Conservation (phyloP, 2,797 vertebrate genomes). For the Enteromius mattozi region DNA sequence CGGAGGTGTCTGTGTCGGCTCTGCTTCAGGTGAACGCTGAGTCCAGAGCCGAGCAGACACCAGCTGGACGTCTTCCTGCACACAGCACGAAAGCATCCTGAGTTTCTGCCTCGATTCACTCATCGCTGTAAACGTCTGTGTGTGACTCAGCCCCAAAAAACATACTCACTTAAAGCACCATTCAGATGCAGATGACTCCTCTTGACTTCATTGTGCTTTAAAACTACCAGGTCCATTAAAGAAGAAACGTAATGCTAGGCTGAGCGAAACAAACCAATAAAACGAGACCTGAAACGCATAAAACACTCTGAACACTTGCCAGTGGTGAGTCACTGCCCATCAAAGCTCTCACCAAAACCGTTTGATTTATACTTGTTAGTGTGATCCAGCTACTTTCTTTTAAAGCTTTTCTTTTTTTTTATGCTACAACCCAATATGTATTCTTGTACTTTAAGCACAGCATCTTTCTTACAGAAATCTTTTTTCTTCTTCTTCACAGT, state of each 20-base stretch:
- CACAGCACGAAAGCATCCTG: constrained; percentile 1
- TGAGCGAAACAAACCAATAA: constrained; percentile 68
- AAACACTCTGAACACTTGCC: constrained; percentile 22
- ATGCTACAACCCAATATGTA: neutral
- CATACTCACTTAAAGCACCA: constrained; percentile 25
- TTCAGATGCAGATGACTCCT: constrained; percentile 32
- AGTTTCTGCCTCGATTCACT: constrained; percentile 33
- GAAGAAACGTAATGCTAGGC: constrained; percentile 50
- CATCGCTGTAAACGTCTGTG: constrained; percentile 12
- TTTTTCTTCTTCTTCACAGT: too few species aligned
- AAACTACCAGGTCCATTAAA: constrained; percentile 61
- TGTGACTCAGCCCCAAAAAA: neutral
- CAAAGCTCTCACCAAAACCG: neutral
- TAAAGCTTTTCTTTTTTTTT: too few species aligned
- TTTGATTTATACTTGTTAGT: neutral
- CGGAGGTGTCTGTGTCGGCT: neutral
- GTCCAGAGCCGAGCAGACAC: neutral
- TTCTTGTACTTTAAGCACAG: neutral
- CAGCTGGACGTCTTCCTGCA: constrained; percentile 13
- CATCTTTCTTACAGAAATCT: neutral
- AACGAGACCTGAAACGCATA: constrained; percentile 66
- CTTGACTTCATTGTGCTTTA: constrained; percentile 57
- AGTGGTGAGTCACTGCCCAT: neutral
- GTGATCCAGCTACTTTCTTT: neutral
- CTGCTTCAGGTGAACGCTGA: constrained; percentile 5